Conservation (phyloP, 2,888 invertebrate genomes). For the Caenorhabditis auriculariae region DNA sequence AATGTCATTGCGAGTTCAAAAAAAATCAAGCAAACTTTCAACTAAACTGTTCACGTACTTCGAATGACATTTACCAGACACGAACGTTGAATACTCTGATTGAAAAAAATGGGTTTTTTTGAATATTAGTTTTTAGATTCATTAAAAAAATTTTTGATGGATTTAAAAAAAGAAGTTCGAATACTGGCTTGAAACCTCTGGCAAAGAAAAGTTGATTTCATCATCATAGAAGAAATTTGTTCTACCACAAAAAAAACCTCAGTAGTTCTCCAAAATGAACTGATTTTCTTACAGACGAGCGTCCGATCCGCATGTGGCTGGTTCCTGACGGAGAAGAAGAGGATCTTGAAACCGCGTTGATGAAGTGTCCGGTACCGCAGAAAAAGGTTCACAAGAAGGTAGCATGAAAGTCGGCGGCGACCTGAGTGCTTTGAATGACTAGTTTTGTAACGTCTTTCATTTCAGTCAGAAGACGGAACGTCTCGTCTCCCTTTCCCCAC, state of each 20-base stretch:
- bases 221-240: background rate
- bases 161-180: too few relatives aligned
- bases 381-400: conserved; percentile 20
- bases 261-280: too few relatives aligned
- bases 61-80: background rate
- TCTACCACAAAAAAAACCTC: background rate
- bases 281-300: conserved; percentile 30
- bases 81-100: background rate
- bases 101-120: too few relatives aligned
- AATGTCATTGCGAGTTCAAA: too few relatives aligned
- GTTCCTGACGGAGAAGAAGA: conserved; percentile 47
- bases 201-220: too few relatives aligned
- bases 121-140: too few relatives aligned
- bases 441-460: background rate
- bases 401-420: background rate
- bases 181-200: too few relatives aligned
- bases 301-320: conserved; percentile 39
- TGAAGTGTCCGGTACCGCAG: conserved; percentile 46
- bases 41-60: too few relatives aligned
- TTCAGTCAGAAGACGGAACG: conserved; percentile 27
- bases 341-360: conserved; percentile 40
- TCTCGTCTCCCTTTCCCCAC: conserved; percentile 33
- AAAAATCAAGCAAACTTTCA: too few relatives aligned
- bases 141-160: too few relatives aligned
- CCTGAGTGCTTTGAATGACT: background rate